These are phyloP conservation scores for Microplitis manilae DNA, from an alignment of 2,888 invertebrate genomes.

Conservation along the genomic window DNA sequence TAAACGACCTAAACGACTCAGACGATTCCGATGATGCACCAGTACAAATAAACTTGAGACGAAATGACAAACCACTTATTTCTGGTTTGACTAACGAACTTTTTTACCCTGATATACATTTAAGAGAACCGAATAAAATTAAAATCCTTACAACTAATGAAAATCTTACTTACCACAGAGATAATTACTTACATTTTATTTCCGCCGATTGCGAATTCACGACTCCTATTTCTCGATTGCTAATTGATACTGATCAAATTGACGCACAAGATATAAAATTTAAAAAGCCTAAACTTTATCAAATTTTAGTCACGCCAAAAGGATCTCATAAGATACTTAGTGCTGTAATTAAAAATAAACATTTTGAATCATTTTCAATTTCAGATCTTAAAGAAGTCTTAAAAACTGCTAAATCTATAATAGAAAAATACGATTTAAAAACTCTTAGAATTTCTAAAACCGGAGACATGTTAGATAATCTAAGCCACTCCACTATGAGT, in stretches of 20 bases:
- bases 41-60: no score
- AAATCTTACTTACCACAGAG: conserved; percentile 20
- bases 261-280: conserved; percentile 21
- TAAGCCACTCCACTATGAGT: not conserved
- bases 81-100: not conserved
- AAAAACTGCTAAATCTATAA: not conserved
- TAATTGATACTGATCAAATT: conserved; percentile 25
- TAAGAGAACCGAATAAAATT: not conserved
- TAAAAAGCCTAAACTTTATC: conserved; percentile 24
- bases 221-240: conserved; percentile 9
- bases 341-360: conserved; percentile 19
- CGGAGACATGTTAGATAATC: conserved; percentile 24
- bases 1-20: no score
- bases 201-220: no score
- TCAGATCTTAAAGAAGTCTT: conserved; percentile 16
- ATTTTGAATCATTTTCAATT: conserved; percentile 25
- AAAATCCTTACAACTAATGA: not conserved
- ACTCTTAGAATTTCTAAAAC: conserved; percentile 22
- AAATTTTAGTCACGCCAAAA: conserved; percentile 11
- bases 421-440: conserved; percentile 7
- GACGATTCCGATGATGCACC: no score
- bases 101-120: not conserved
- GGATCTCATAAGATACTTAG: conserved; percentile 22
- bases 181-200: not conserved
- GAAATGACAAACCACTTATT: not conserved